Base-by-base conservation (phyloP, 2,797 vertebrate genomes). In the Mallotus villosus region DNA sequence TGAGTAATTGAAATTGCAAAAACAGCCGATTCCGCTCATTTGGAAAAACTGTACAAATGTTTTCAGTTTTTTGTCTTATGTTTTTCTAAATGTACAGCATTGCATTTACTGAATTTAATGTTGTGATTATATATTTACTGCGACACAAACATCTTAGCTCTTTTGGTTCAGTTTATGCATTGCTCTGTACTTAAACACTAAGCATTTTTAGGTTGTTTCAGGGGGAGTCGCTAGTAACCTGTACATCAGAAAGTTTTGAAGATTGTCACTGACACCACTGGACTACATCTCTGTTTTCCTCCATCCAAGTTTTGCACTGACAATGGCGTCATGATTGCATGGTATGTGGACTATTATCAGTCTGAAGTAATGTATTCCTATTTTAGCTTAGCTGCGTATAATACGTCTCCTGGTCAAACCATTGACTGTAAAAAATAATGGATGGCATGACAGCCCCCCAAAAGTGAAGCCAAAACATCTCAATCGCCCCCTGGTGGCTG, bases 321-420 rank as follows among this genome's bases (percentile, higher is more conserved):
- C 83, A 99, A 99, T 0, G 97, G 97, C 14, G 87, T 96, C 70
- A 99, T 99, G 97, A 94, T 99, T 64, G 97, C 97, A 9, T 99
- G 97, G 97, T 99, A 86, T 74, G 91, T 77, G 14, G 25, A 19
- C 51, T n/a, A 19, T 55, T 55, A 53, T 17, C 17, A 55, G 4
- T 55, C 51, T n/a, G 17, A n/a, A 55, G 5, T 17, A 4, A 55
- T 17, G 16, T 55, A 55, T 55, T 55, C 6, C 6, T 55, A 55
- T 72, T 9, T 17, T 16, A n/a, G 22, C 27, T 53, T 51, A n/a
- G 51, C 7, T 53, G 51, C 51, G 0, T 53, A n/a, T 1, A 11
- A 2, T 41, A 12, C 37, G 37, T 41, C 11, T 41, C 37, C 8
- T 41, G 37, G 37, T 41, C 9, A 41, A 11, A 12, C 11, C 37